phyloP scores from a whole-genome alignment of 2,888 invertebrate genomes.

The Rhodophaea formosa region DNA sequence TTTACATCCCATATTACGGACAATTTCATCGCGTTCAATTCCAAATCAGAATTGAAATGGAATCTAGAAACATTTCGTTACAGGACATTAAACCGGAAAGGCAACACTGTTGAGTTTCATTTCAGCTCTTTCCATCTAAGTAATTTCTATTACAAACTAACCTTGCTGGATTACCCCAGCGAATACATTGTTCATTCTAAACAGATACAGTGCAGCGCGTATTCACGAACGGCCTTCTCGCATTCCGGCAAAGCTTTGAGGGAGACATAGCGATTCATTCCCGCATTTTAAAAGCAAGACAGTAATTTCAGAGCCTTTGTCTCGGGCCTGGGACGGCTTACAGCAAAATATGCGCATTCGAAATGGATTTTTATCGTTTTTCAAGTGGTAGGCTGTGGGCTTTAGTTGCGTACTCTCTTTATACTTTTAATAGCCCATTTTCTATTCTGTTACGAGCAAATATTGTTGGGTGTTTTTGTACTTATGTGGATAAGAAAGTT shows the following conservation, averaged over 20 bases:
- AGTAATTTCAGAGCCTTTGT: slow-evolving; percentile 79
- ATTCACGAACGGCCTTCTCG: slow-evolving; percentile 51
- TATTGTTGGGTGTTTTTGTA: slow-evolving; percentile 19
- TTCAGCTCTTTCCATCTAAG: slow-evolving; percentile 5
- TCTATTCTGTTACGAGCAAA: slow-evolving; percentile 25
- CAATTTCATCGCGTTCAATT: neutral
- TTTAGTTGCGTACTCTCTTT: slow-evolving; percentile 50
- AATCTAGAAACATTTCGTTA: neutral
- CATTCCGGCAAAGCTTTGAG: slow-evolving; percentile 72
- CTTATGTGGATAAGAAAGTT: no score
- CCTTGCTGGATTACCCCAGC: neutral
- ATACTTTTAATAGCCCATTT: slow-evolving; percentile 43
- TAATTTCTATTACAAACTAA: slow-evolving; percentile 9
- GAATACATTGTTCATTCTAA: slow-evolving; percentile 25
- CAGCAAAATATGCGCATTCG: slow-evolving; percentile 76
- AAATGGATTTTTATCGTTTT: slow-evolving; percentile 74
- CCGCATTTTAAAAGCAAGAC: slow-evolving; percentile 77
- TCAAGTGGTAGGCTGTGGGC: slow-evolving; percentile 57
- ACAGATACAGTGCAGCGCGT: slow-evolving; percentile 38
- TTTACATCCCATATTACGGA: no score
- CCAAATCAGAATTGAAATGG: neutral
- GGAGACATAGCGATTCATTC: slow-evolving; percentile 77
- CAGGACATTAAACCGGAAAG: neutral
- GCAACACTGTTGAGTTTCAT: neutral
- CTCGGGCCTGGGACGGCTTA: slow-evolving; percentile 56